phyloP scores from a whole-genome alignment of 2,113 vertebrate genomes.

The Tragelaphus strepsiceros region DNA sequence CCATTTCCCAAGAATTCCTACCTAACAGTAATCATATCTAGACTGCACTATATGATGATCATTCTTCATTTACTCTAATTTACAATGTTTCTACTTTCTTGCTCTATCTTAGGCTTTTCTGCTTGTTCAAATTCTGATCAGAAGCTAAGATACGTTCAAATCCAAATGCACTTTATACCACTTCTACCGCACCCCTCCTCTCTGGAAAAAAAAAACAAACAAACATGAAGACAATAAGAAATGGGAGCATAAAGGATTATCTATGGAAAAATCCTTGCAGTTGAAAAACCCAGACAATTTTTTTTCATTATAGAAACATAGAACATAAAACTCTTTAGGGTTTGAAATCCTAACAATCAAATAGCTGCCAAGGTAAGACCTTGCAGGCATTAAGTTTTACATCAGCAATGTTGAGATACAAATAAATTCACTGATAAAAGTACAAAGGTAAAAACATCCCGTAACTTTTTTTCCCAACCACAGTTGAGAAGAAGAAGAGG shows the following conservation, averaged over 20 bases:
- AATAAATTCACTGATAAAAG: slow-evolving; percentile 4
- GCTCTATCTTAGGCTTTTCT: background rate
- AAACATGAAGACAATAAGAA: background rate
- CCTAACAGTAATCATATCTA: background rate
- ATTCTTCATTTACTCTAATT: background rate
- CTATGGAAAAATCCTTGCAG: background rate
- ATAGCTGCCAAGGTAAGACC: background rate
- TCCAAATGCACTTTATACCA: background rate
- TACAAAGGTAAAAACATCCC: background rate
- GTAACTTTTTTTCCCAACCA: background rate
- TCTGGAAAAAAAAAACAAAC: background rate
- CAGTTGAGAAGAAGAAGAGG: background rate
- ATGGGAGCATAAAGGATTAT: background rate
- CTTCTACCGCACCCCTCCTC: background rate
- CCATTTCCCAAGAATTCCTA: background rate
- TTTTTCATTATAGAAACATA: background rate
- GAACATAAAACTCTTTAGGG: background rate
- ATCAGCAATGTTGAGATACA: background rate
- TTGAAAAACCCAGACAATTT: background rate
- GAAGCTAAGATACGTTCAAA: background rate
- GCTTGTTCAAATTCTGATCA: background rate
- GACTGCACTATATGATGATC: background rate
- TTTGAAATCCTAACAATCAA: background rate
- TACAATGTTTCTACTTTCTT: background rate
- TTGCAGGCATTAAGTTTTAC: background rate